A percentile compares a stretch with the other conserved stretches of the same genome.
phyloP scores from a whole-genome alignment of 2,888 invertebrate genomes.

The Cheilosia scutellata region DNA sequence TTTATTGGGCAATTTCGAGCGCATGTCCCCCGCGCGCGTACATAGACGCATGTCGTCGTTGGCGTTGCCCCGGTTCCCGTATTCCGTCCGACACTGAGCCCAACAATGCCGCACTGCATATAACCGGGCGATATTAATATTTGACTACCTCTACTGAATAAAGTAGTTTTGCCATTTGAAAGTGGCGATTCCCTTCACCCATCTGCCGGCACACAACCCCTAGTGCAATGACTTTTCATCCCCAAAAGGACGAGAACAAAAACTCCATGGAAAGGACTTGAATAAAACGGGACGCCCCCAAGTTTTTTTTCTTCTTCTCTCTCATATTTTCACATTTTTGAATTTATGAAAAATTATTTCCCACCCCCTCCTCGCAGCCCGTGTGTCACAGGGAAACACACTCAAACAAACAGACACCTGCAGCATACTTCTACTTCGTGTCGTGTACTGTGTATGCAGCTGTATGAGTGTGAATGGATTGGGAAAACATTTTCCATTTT shows the following conservation, averaged over 20 bases:
- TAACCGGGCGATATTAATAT: slow-evolving; percentile 72
- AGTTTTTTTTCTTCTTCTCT: slow-evolving; percentile 66
- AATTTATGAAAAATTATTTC: slow-evolving; percentile 75
- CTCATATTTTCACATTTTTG: slow-evolving; percentile 76
- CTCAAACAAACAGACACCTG: slow-evolving; percentile 68
- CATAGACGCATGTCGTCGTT: slow-evolving; percentile 76
- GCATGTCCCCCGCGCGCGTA: slow-evolving; percentile 79
- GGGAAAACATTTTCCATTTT: slow-evolving; percentile 62
- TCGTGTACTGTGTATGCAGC: not conserved
- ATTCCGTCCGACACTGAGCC: slow-evolving; percentile 32
- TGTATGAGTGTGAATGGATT: slow-evolving; percentile 40
- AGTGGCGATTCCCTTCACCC: slow-evolving; percentile 12
- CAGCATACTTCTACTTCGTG: slow-evolving; percentile 13
- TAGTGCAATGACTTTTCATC: slow-evolving; percentile 74
- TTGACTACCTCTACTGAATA: slow-evolving; percentile 73
- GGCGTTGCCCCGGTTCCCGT: slow-evolving; percentile 29
- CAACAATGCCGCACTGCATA: slow-evolving; percentile 75
- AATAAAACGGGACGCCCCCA: slow-evolving; percentile 73
- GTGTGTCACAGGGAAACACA: slow-evolving; percentile 12
- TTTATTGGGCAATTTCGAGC: slow-evolving; percentile 80
- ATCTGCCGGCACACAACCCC: not conserved
- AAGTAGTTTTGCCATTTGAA: slow-evolving; percentile 68
- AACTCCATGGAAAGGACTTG: slow-evolving; percentile 29
- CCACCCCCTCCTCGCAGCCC: slow-evolving; percentile 14
- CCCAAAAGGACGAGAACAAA: slow-evolving; percentile 36